Evolutionary conservation across 2,888 invertebrate genomes (phyloP).

Genomic region (Pandemis corylana): DNA sequence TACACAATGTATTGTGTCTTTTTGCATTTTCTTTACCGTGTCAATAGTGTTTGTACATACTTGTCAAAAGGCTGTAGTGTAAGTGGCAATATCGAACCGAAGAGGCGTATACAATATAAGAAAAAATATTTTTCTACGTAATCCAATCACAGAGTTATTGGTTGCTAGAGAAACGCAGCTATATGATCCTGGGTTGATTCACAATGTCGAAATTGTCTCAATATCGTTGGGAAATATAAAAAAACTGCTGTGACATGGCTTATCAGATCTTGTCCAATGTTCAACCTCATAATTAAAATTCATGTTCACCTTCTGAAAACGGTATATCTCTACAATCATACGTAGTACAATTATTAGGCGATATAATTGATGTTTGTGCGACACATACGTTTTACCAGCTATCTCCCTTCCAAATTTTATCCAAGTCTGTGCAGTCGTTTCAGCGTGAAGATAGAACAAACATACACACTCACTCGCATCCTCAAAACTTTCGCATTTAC

Average conservation of each 20-base stretch:
- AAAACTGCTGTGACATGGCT: neutral
- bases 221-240: conserved; percentile 10
- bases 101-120: conserved; percentile 33
- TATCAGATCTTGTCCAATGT: too few species aligned
- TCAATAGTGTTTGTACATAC: conserved; percentile 12
- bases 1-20: neutral
- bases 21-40: conserved; percentile 10
- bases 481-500: too few species aligned
- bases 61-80: conserved; percentile 25
- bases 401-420: too few species aligned
- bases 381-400: too few species aligned
- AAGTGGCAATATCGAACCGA: conserved; percentile 34
- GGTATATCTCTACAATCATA: too few species aligned
- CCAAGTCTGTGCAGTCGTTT: too few species aligned
- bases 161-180: conserved; percentile 36
- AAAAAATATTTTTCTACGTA: conserved; percentile 39
- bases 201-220: conserved; percentile 14
- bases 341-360: too few species aligned
- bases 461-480: too few species aligned
- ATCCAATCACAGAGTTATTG: conserved; percentile 41
- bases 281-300: too few species aligned
- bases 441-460: too few species aligned
- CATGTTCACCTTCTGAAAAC: too few species aligned
- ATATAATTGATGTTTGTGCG: too few species aligned
- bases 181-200: conserved; percentile 31